A percentile compares a stretch with the other conserved stretches of the same genome.
phyloP scores from a whole-genome alignment of 1,140 invertebrate genomes.

The Drosophila truncata region DNA sequence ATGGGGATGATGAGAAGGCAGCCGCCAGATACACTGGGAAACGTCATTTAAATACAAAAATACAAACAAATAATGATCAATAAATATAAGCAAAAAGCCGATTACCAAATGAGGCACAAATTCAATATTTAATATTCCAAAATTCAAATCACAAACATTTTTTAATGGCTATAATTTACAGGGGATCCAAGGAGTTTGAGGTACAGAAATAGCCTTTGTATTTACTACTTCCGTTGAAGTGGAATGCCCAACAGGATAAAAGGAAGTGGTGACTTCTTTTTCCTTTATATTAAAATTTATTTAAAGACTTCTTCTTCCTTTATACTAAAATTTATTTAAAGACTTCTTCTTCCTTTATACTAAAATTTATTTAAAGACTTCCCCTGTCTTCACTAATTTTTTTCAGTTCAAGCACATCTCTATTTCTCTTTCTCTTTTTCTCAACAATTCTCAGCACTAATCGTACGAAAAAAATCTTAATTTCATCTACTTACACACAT shows the following conservation, averaged over 20 bases:
- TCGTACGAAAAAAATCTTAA: constrained; percentile 73
- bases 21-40: constrained; percentile 3
- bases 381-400: not conserved
- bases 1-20: not conserved
- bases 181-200: not conserved
- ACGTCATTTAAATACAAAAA: not conserved
- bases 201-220: not conserved
- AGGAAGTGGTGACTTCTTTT: not conserved
- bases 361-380: no score
- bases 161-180: not conserved
- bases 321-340: no score
- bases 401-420: constrained; percentile 4
- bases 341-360: no score
- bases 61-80: not conserved
- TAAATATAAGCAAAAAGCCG: not conserved
- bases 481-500: constrained; percentile 77
- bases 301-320: not conserved
- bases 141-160: not conserved
- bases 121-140: not conserved
- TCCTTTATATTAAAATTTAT: not conserved
- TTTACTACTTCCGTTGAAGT: not conserved
- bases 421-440: not conserved
- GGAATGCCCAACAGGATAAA: not conserved
- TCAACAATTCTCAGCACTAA: constrained; percentile 77
- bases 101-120: not conserved